A percentile compares a stretch with the other conserved stretches of the same genome.
Conservation (phyloP, 2,113 vertebrate species). For the Oryzias melastigma region DNA sequence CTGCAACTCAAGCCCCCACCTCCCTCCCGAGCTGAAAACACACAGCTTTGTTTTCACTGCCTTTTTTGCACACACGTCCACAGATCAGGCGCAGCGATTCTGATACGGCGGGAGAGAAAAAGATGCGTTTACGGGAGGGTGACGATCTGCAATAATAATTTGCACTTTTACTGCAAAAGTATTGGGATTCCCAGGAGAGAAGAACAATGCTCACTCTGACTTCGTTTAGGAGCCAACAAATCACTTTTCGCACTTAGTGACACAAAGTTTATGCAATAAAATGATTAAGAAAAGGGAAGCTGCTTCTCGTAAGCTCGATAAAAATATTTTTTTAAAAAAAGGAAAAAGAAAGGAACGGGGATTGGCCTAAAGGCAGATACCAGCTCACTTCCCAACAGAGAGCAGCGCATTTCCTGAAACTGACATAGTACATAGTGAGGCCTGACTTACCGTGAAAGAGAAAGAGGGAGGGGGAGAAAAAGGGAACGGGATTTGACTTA, state of each 20-base stretch:
- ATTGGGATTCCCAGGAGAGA: constrained; percentile 5
- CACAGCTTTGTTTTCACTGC: constrained; percentile 44
- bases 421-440: constrained; percentile 52
- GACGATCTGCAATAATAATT: constrained; percentile 32
- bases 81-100: constrained; percentile 16
- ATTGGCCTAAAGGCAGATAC: constrained; percentile 51
- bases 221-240: background rate
- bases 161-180: constrained; percentile 15
- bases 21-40: constrained; percentile 12
- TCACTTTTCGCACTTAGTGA: background rate
- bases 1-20: constrained; percentile 10
- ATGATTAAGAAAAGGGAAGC: constrained; percentile 21
- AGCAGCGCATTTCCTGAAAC: constrained; percentile 71
- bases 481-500: constrained; percentile 24
- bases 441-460: constrained; percentile 46
- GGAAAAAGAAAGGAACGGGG: constrained; percentile 10
- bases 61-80: constrained; percentile 33
- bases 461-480: constrained; percentile 19
- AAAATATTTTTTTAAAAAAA: constrained; percentile 30
- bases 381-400: constrained; percentile 70
- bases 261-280: constrained; percentile 3
- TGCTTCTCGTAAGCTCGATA: constrained; percentile 65
- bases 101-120: constrained; percentile 6
- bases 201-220: background rate
- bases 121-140: constrained; percentile 9